phyloP scores from a whole-genome alignment of 2,113 vertebrate genomes.

The Acinonyx jubatus region DNA sequence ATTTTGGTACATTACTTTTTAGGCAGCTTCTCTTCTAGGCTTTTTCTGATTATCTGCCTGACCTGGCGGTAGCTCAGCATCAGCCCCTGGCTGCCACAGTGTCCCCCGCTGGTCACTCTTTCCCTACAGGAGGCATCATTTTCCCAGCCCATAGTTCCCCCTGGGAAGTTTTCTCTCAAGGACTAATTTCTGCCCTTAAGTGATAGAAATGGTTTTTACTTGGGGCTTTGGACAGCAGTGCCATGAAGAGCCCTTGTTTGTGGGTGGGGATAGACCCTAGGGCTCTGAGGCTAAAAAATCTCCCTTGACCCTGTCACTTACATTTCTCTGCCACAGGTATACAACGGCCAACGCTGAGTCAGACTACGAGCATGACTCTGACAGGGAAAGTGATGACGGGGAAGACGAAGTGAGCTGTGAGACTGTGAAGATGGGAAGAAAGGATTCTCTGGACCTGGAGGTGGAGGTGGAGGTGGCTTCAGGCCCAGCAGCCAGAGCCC shows the following conservation, averaged over 20 bases:
- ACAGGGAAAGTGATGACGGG: constrained; percentile 88
- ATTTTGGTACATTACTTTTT: neutral
- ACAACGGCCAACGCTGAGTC: constrained; percentile 95
- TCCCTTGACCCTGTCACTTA: neutral
- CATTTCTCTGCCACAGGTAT: constrained; percentile 85
- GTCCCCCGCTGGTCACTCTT: neutral
- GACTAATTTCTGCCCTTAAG: neutral
- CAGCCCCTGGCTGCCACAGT: neutral
- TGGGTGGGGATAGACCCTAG: neutral
- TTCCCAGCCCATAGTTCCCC: neutral
- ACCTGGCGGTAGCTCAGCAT: neutral
- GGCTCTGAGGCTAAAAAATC: neutral
- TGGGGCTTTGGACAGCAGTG: neutral
- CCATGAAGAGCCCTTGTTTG: neutral
- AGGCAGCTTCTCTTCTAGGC: neutral
- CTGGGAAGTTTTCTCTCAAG: neutral
- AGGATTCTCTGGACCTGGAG: constrained; percentile 84
- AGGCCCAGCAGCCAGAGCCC: neutral
- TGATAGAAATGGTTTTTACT: neutral
- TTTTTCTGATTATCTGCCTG: neutral
- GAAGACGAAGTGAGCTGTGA: constrained; percentile 92
- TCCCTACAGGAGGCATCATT: neutral
- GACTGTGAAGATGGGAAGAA: constrained; percentile 88
- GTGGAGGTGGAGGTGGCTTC: constrained; percentile 65
- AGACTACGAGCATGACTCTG: constrained; percentile 92